These are phyloP conservation scores for Crotalus viridis DNA, from an alignment of 2,113 vertebrate species.

Conservation along the genomic window DNA sequence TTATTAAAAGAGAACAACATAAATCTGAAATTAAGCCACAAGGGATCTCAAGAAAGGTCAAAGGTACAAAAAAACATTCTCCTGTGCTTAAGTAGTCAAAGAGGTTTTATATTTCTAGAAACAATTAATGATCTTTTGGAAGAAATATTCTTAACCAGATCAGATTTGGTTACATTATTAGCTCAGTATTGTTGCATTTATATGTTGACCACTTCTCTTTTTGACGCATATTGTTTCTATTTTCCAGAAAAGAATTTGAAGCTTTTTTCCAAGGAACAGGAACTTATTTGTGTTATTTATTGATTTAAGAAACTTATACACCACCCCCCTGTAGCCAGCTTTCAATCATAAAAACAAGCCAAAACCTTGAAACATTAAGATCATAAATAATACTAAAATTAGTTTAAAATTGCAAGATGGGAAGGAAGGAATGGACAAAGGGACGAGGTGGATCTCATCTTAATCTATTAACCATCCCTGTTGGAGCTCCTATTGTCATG, in stretches of 20 bases:
- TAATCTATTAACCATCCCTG: too few species aligned
- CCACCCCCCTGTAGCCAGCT: too few species aligned
- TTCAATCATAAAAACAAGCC: too few species aligned
- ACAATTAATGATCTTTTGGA: constrained; percentile 43
- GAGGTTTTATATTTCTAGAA: constrained; percentile 29
- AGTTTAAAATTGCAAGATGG: too few species aligned
- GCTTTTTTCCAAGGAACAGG: background rate
- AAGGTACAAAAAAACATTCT: background rate
- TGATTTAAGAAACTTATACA: too few species aligned
- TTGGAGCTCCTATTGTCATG: fast-evolving
- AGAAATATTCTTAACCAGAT: constrained; percentile 18
- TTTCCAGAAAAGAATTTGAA: background rate
- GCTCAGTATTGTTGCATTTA: background rate
- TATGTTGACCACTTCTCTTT: background rate
- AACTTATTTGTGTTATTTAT: background rate
- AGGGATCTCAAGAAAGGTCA: constrained; percentile 20
- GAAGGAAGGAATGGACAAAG: too few species aligned
- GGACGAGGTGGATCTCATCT: too few species aligned
- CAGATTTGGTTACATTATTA: background rate
- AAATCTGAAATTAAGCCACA: constrained; percentile 43
- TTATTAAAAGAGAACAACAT: constrained; percentile 51
- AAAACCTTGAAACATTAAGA: too few species aligned
- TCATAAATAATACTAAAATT: too few species aligned
- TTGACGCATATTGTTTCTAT: background rate
- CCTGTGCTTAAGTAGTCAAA: background rate